Base-by-base conservation (phyloP, 2,113 vertebrate species). In the Ifrita kowaldi region DNA sequence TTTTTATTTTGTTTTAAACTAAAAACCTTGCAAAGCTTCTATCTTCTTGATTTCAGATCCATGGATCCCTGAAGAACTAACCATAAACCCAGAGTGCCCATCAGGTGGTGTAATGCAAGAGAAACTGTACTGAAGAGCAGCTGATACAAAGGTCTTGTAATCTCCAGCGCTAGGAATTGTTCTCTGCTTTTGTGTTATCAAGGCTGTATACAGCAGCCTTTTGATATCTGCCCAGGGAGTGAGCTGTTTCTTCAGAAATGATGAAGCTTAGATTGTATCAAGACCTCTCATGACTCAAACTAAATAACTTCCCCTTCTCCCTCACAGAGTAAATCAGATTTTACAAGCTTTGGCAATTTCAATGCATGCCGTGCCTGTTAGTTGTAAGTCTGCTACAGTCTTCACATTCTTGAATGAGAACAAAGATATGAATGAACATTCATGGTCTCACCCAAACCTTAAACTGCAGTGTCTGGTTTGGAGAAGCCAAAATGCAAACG, bases 201-300 rank as follows among this genome's bases (percentile, higher is more conserved):
- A 69, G 64, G 39, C 68, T 63, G 13, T 77, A 59, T 46, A 20
- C 16, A 39, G 71, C 39, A 81, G 83, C 64, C 60, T 92, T 95
- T 89, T 95, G 78, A 93, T 92, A 84, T 26, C 77, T 6, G 1
- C 87, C 60, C 83, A 90, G 80, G 80, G 84, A 96, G 37, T 70
- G 88, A 95, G 63, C 64, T 86, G 42, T 92, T 89, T 86, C 64
- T 90, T 89, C 39, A 60, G 76, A 87, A 79, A 80, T 56, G 73
- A 71, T 90, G 91, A 95, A 90, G 84, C 88, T 93, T 81, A 95
- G 95, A 95, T 95, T 78, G 8, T 84, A 95, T 95, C 93, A 59
- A 90, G 69, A 67, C 56, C 71, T 95, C 76, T 84, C 89, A 71
- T 63, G 76, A 89, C 60, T 95, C 94, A 89, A 92, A 70, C 71